Conservation (phyloP, 2,797 vertebrate species). For the Bradypus variegatus region DNA sequence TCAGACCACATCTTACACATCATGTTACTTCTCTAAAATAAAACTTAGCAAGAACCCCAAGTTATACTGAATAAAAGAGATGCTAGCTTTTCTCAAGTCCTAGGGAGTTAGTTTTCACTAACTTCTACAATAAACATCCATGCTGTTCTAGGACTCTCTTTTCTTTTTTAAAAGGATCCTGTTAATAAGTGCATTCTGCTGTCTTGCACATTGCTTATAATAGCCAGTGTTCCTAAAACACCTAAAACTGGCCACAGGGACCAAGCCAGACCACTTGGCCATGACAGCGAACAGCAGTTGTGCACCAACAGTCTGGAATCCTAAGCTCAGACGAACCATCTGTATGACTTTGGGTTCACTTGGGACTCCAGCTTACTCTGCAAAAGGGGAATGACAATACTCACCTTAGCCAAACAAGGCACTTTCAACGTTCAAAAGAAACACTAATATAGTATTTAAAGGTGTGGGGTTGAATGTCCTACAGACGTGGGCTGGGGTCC, state of each 20-base stretch:
- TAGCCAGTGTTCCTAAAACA: not conserved
- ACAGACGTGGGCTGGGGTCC: not conserved
- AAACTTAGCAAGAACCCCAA: not conserved
- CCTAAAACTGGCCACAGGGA: not conserved
- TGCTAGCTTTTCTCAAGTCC: not conserved
- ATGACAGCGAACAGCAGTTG: not conserved
- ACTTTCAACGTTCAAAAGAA: not conserved
- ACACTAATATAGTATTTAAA: fast-evolving
- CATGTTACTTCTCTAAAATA: not conserved
- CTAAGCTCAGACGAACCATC: not conserved
- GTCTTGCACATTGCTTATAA: not conserved
- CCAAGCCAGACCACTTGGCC: not conserved
- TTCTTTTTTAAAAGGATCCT: not conserved
- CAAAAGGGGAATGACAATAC: not conserved
- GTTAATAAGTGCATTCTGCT: not conserved
- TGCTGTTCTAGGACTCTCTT: not conserved
- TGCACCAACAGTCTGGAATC: not conserved
- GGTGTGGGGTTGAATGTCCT: not conserved
- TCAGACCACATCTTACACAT: not conserved
- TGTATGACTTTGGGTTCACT: not conserved
- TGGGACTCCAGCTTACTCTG: not conserved
- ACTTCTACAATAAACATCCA: not conserved
- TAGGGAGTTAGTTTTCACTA: not conserved
- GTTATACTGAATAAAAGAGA: not conserved
- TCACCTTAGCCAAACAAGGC: not conserved